Evolutionary conservation across 1,140 invertebrate species (phyloP), one percentile per base, ranked within the genome.

Genomic region (Rhysida immarginata): DNA sequence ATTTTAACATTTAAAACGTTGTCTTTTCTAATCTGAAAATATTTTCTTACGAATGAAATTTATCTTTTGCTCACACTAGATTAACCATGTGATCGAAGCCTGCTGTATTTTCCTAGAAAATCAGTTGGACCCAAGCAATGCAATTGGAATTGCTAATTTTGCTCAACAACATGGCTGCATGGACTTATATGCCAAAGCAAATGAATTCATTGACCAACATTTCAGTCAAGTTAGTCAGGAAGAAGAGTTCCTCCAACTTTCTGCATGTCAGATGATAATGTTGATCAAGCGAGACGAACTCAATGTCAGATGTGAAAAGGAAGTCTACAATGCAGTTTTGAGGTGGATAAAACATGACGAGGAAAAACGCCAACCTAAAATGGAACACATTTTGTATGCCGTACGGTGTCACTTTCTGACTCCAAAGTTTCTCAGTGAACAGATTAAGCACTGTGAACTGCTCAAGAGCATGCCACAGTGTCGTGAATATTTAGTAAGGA

Each of bases 91-190:
- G 24, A 89, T 92, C 60, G 84, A 91, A 62, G 87, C 87, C 0
- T 94, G 89, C 72, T 89, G 86, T 71, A 80, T 82, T 41, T 94
- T 92, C 71, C 73, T 94, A 41, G 88, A 92, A 73, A 78, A 84
- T 25, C 89, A 94, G 69, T 70, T 94, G 55, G 87, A 93, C 68
- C 87, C 89, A n/a, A 86, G 82, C 55, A 94, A 94, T 71, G 89
- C 87, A 21, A 91, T 94, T 55, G 89, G 90, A 45, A 93, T 94
- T 63, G 84, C 86, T 14, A 85, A 84, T 71, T 94, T 92, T 72
- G 87, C 88, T 0, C 86, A 91, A 66, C 87, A 91, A 66, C 87
- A 93, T 66, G 84, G 87, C 24, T 94, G 89, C 68, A 76, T 78
- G 21, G 81, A 85, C 41, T 74, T 95, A 35, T 82, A 84, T 65